Conservation (phyloP, 2,797 vertebrate genomes). For the Macrochelys suwanniensis region DNA sequence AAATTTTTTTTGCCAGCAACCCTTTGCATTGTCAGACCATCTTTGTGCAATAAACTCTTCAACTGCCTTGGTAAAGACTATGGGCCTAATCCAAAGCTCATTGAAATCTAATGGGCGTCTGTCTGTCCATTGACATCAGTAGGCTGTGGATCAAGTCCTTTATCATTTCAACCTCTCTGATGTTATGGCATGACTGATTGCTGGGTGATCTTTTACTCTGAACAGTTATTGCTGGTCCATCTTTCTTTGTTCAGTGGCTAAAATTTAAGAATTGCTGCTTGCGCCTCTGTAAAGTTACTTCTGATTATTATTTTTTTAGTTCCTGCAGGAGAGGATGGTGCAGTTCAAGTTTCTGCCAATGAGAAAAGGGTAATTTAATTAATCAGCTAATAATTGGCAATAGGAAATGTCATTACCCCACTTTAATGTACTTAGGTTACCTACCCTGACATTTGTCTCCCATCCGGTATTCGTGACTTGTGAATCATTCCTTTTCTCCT, state of each 20-base stretch:
- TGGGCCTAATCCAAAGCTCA: background rate
- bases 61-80: background rate
- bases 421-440: background rate
- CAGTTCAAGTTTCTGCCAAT: background rate
- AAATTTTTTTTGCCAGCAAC: background rate
- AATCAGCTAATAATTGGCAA: constrained; percentile 10
- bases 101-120: background rate
- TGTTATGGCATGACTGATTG: background rate
- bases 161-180: fast-evolving
- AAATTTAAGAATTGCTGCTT: background rate
- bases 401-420: background rate
- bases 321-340: background rate
- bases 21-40: background rate
- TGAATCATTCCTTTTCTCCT: background rate
- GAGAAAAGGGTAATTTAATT: constrained; percentile 20
- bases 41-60: background rate
- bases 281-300: background rate
- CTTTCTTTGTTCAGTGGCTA: background rate
- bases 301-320: background rate
- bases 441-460: background rate
- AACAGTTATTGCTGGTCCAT: background rate
- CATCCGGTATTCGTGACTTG: background rate
- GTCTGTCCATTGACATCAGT: background rate
- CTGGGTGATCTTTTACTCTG: background rate
- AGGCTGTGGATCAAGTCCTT: background rate